Base-by-base conservation (phyloP, 1,140 invertebrate genomes). In the Temnothorax nylanderi region DNA sequence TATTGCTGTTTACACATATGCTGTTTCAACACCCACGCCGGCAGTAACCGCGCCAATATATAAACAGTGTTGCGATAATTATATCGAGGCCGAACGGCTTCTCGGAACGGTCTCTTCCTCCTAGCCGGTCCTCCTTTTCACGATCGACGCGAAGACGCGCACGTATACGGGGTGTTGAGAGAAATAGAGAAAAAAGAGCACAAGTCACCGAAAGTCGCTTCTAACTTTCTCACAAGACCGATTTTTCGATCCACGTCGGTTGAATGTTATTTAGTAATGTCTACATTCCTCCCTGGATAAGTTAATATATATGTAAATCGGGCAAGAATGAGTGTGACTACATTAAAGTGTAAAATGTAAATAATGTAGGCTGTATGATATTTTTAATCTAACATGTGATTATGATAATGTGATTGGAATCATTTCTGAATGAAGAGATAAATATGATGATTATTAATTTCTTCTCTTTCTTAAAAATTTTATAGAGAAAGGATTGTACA, bases 1-100 rank as follows among this genome's bases (percentile, higher is more conserved):
- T 93, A 93, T 93, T 93, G 91, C 92, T 93, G 92, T 93, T 93
- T 93, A 93, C 92, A 93, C 92, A 93, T 92, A 93, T 92, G 92
- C 92, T 89, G 90, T 90, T 87, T 78, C 76, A 92, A 92, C 92
- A 93, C 92, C 92, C 92, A 92, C 90, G 92, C 87, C 81, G 87
- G 86, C 85, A 88, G 91, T 92, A 92, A 93, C 89, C 88, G 90
- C 82, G 90, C 86, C 92, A 85, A 92, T 92, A 92, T 87, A 86
- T 92, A 93, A 93, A 93, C 92, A 92, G 72, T 86, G 91, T 89
- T 88, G 90, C 89, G 92, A 91, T 92, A 93, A 92, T 93, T 92
- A 92, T 92, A 93, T 84, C 90, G 82, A 90, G 89, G 88, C 85
- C 78, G 74, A 86, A 49, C 60, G 75, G 54, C 44, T 92, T 92